A percentile compares a stretch with the other conserved stretches of the same genome.
Evolutionary conservation across 1,140 invertebrate species (phyloP).

Genomic region (Callitettix versicolor): DNA sequence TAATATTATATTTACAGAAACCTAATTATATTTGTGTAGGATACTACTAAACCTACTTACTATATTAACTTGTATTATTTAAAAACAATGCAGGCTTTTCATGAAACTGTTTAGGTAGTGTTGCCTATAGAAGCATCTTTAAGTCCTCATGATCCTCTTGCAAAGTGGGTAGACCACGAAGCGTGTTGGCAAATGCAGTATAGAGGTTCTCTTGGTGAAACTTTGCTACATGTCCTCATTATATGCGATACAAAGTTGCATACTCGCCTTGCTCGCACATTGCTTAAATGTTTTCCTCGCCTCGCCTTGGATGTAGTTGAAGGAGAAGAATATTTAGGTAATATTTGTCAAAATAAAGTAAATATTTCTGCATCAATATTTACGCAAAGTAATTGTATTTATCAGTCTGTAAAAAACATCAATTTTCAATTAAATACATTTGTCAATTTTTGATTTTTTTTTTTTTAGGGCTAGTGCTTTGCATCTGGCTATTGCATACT

Average conservation of each 20-base stretch:
- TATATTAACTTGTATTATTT: too few relatives aligned
- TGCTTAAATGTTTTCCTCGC: slow-evolving; percentile 85
- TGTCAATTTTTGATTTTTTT: background rate
- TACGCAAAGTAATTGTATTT: too few relatives aligned
- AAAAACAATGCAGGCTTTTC: too few relatives aligned
- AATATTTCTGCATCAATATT: too few relatives aligned
- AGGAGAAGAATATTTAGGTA: slow-evolving; percentile 92
- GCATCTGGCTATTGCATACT: slow-evolving; percentile 92
- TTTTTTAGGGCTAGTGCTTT: slow-evolving; percentile 73
- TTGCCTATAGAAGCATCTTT: slow-evolving; percentile 72
- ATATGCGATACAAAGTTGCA: slow-evolving; percentile 87
- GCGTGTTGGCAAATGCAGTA: slow-evolving; percentile 97
- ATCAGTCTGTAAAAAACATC: too few relatives aligned
- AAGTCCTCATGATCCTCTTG: slow-evolving; percentile 68
- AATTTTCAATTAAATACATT: too few relatives aligned
- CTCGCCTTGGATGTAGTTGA: slow-evolving; percentile 89
- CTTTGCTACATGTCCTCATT: slow-evolving; percentile 84
- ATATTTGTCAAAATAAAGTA: too few relatives aligned
- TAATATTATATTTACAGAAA: too few relatives aligned
- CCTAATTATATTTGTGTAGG: too few relatives aligned
- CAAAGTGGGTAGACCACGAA: slow-evolving; percentile 78
- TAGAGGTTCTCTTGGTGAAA: slow-evolving; percentile 88
- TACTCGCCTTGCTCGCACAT: slow-evolving; percentile 70
- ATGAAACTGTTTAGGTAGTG: slow-evolving; percentile 48
- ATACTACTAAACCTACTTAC: too few relatives aligned